Evolutionary conservation across 2,888 invertebrate species (phyloP).

Genomic region (Drosophila subsilvestris): DNA sequence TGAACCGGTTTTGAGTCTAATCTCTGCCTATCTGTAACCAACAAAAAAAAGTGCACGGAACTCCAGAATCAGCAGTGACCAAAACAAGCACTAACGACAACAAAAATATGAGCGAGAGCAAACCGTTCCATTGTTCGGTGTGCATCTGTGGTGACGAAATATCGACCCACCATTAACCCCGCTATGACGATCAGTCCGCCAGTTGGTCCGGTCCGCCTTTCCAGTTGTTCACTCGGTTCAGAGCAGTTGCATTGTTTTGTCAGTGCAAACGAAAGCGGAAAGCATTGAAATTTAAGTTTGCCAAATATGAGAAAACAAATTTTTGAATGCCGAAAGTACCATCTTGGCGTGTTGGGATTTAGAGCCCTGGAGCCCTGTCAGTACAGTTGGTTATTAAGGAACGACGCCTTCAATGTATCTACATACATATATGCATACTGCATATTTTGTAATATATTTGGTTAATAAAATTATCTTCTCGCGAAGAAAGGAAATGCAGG

Average conservation of each 20-base stretch:
- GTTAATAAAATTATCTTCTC: constrained; percentile 32
- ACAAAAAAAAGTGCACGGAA: background rate
- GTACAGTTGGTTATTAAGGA: background rate
- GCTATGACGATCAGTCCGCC: background rate
- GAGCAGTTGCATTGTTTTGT: background rate
- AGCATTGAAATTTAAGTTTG: background rate
- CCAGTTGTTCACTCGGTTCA: background rate
- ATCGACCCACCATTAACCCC: background rate
- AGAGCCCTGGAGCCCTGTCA: background rate
- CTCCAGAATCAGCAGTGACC: background rate
- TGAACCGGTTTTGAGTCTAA: constrained; percentile 63
- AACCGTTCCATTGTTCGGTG: background rate
- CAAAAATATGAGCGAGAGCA: background rate
- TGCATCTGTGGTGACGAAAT: background rate
- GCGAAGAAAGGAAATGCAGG: constrained; percentile 21
- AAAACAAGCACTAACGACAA: background rate
- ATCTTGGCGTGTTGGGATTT: background rate
- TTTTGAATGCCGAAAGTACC: background rate
- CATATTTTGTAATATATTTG: constrained; percentile 12
- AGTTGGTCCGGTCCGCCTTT: background rate
- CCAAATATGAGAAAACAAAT: background rate
- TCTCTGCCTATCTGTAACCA: constrained; percentile 29
- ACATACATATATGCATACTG: too few species aligned
- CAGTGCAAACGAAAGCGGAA: background rate
- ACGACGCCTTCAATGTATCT: too few species aligned